Evolutionary conservation across 1,140 invertebrate genomes (phyloP), one percentile per base, ranked within the genome.

Genomic region (Daktulosphaira vitifoliae): DNA sequence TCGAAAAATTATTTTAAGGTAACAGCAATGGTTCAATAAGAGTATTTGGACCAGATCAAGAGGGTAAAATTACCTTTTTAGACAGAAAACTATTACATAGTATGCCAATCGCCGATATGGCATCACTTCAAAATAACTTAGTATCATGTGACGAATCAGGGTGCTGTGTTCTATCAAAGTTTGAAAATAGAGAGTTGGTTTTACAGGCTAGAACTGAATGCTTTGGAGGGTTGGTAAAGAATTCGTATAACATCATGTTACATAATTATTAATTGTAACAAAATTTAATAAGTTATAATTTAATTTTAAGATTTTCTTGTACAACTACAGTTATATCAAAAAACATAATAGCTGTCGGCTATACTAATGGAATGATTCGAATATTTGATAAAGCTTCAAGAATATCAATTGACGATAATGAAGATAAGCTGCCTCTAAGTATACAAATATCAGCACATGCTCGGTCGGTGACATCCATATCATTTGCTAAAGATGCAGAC

Each of bases 361-460:
- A 62, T 22, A 42, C 39, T n/a, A 46, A 39, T 22, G 56, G 56
- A 33, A 48, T 25, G n/a, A 62, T 66, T 25, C 42, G 66, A 8
- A 25, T 62, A 4, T 66, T 56, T 39, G 66, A 66, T 9, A 44
- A 26, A 37, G 3, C 66, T 2, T 16, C 22, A 26, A 48, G 16
- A 18, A 5, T 48, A 20, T 1, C 26, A 48, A 6, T 46, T 2
- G 42, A 1, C 5, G 56, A 62, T 22, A 16, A 38, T 7, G 56
- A 62, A 62, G 50, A 44, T 29, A 22, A 53, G 9, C 52, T 68
- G 1, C 38, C 51, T 20, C 62, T 78, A 1, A 53, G 72, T 3
- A 72, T 75, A 13, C 78, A 79, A 66, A 73, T 78, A 8, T 71
- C 73, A 38, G 79, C 77, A 26, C 79, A 81, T 70, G 77, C 77